Conservation (phyloP, 2,113 vertebrate species). For the Anser brachyrhynchus region DNA sequence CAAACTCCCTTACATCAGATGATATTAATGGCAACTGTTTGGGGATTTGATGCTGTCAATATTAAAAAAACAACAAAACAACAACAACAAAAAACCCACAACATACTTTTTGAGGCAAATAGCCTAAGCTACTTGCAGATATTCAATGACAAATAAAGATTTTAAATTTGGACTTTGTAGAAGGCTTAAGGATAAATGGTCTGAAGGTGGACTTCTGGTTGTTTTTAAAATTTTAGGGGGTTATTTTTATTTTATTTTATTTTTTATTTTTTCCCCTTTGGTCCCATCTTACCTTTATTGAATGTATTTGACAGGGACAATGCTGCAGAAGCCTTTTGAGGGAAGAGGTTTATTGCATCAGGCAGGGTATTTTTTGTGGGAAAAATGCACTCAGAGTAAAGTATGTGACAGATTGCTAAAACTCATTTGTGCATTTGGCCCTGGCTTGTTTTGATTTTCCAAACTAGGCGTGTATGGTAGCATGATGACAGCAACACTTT, state of each 20-base stretch:
- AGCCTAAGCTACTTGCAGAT: neutral
- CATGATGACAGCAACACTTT: slow-evolving; percentile 5
- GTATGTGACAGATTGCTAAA: neutral
- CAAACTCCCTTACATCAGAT: neutral
- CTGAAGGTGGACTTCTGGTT: neutral
- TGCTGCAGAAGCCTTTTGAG: slow-evolving; percentile 28
- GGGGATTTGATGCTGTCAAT: neutral
- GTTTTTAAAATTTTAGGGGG: neutral
- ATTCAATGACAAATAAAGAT: neutral
- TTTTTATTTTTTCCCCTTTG: neutral
- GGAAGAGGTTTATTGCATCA: neutral
- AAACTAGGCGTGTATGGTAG: neutral
- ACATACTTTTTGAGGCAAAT: neutral
- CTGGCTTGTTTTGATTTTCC: neutral
- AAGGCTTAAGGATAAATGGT: neutral
- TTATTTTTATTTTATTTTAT: too few relatives aligned
- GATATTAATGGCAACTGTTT: neutral
- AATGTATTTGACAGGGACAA: slow-evolving; percentile 20
- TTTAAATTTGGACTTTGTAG: neutral
- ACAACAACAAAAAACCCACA: neutral
- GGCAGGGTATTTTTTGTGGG: slow-evolving; percentile 21
- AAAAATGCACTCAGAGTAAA: neutral
- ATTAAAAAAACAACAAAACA: neutral
- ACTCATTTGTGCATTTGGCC: neutral
- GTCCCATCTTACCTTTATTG: neutral